Evolutionary conservation across 2,888 invertebrate species (phyloP).

Genomic region (Chelonus formosanus): DNA sequence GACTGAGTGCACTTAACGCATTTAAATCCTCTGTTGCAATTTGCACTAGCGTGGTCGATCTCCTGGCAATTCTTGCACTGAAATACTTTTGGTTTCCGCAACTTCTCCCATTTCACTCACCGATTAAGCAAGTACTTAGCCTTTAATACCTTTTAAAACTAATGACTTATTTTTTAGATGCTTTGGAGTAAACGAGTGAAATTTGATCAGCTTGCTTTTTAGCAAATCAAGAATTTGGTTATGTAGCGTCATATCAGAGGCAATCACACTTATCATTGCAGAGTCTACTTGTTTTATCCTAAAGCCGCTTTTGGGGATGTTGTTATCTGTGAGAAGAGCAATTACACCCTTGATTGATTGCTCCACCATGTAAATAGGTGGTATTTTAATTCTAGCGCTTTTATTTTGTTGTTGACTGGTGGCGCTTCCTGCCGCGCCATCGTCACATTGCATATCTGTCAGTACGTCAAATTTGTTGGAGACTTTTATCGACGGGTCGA

Average conservation of each 20-base stretch:
- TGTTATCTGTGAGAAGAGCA: neutral
- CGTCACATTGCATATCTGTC: too few relatives aligned
- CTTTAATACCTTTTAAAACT: neutral
- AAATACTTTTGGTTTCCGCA: constrained; percentile 2
- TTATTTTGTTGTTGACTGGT: too few relatives aligned
- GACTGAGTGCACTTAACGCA: constrained; percentile 10
- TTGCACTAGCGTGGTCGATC: constrained; percentile 10
- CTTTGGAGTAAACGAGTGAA: too few relatives aligned
- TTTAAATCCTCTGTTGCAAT: constrained; percentile 8
- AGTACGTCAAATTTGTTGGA: too few relatives aligned
- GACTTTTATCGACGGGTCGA: too few relatives aligned
- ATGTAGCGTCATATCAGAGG: too few relatives aligned
- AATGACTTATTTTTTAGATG: too few relatives aligned
- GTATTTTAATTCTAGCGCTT: constrained; percentile 16
- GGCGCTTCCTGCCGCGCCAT: too few relatives aligned
- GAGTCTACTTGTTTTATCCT: too few relatives aligned
- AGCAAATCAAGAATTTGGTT: too few relatives aligned
- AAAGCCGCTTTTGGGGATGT: neutral
- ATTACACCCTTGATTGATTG: constrained; percentile 7
- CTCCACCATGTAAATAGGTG: neutral
- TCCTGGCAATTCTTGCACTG: constrained; percentile 21
- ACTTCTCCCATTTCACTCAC: neutral
- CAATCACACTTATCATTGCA: too few relatives aligned
- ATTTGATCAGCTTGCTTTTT: too few relatives aligned
- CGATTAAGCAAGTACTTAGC: neutral